Evolutionary conservation across 2,797 vertebrate genomes (phyloP).

Genomic region (Muscicapa comitata): DNA sequence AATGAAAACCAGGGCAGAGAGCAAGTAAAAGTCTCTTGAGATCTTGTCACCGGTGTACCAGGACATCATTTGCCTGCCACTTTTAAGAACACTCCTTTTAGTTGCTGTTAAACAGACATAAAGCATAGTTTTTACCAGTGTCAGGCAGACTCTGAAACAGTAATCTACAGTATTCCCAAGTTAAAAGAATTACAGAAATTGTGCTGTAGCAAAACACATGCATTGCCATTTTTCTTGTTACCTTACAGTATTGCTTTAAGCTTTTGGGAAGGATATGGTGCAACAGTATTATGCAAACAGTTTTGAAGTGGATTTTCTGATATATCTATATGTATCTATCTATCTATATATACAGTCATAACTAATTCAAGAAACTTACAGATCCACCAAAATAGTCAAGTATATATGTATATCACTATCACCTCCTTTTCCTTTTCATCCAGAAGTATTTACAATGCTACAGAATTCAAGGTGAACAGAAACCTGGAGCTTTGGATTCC

Average conservation of each 20-base stretch:
- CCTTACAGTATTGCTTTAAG: background rate
- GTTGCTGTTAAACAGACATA: background rate
- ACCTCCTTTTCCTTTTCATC: background rate
- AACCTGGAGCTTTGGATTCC: background rate
- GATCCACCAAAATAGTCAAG: background rate
- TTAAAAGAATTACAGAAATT: background rate
- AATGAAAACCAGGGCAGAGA: background rate
- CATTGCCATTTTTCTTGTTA: background rate
- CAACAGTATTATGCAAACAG: background rate
- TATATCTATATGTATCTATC: background rate
- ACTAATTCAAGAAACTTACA: background rate
- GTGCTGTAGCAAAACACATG: background rate
- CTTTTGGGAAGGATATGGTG: background rate
- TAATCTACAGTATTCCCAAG: accelerated
- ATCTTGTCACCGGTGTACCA: background rate
- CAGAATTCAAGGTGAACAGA: background rate
- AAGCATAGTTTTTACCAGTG: background rate
- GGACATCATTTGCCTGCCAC: background rate
- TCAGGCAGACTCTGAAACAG: background rate
- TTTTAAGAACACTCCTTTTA: background rate
- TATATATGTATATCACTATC: background rate
- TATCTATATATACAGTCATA: background rate
- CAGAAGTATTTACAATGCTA: background rate
- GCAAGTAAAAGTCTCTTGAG: background rate
- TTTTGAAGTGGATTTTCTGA: background rate